phyloP scores from a whole-genome alignment of 1,140 invertebrate species.

The Monochamus saltuarius region DNA sequence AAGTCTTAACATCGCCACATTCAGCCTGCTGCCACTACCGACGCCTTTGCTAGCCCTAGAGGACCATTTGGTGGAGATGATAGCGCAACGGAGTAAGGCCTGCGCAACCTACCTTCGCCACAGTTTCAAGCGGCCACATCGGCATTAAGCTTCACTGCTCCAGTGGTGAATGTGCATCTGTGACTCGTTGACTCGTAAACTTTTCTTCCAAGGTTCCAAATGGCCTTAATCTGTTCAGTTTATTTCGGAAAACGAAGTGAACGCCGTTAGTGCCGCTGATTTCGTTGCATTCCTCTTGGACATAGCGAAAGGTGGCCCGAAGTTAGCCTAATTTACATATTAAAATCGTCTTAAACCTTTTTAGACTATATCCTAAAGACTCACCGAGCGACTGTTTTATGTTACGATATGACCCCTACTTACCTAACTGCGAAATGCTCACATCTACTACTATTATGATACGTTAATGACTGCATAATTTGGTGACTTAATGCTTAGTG shows the following conservation, averaged over 20 bases:
- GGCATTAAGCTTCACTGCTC: constrained; percentile 30
- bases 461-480: constrained; percentile 16
- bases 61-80: constrained; percentile 56
- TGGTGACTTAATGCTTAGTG: background rate
- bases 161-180: background rate
- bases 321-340: background rate
- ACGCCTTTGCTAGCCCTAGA: constrained; percentile 54
- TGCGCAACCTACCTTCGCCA: constrained; percentile 55
- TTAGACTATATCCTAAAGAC: no score
- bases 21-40: constrained; percentile 51
- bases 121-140: constrained; percentile 49
- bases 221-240: constrained; percentile 45
- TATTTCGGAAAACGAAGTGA: constrained; percentile 30
- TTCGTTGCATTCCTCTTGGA: constrained; percentile 17
- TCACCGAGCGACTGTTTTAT: constrained; percentile 29
- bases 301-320: constrained; percentile 38
- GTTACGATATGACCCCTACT: constrained; percentile 5
- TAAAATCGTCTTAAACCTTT: no score
- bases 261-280: constrained; percentile 29
- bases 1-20: constrained; percentile 57
- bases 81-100: constrained; percentile 56
- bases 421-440: constrained; percentile 30
- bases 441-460: constrained; percentile 21
- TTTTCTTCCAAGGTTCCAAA: constrained; percentile 41
- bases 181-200: background rate